Evolutionary conservation across 1,140 invertebrate genomes (phyloP).

Genomic region (Prorops nasuta): DNA sequence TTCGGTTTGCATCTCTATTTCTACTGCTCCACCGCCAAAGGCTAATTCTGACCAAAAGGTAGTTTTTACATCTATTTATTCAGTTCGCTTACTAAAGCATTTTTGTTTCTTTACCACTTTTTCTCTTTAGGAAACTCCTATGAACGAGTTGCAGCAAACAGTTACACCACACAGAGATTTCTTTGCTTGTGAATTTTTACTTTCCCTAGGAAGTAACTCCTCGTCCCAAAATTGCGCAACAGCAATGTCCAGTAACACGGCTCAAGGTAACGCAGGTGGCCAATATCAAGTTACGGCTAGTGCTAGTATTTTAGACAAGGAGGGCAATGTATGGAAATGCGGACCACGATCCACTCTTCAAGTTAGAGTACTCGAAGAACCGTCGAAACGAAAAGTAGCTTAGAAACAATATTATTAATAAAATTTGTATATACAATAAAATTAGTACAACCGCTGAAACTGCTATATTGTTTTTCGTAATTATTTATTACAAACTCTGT

Average conservation of each 20-base stretch:
- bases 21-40: constrained; percentile 62
- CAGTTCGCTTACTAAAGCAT: neutral
- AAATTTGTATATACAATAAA: constrained; percentile 3
- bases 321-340: constrained; percentile 73
- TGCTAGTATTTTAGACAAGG: constrained; percentile 71
- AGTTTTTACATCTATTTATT: constrained; percentile 6
- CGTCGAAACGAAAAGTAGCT: constrained; percentile 42
- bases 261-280: constrained; percentile 42
- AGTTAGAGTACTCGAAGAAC: constrained; percentile 72
- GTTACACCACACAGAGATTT: constrained; percentile 78
- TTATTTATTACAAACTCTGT: neutral
- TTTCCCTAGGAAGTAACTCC: constrained; percentile 53
- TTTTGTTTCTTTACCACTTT: too few species aligned
- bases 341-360: constrained; percentile 67
- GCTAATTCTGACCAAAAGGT: constrained; percentile 57
- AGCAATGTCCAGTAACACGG: constrained; percentile 3
- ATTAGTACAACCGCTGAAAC: neutral
- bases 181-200: constrained; percentile 75
- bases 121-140: constrained; percentile 44
- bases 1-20: constrained; percentile 70
- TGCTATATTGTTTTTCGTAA: too few species aligned
- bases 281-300: constrained; percentile 67
- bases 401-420: constrained; percentile 13
- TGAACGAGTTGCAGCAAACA: constrained; percentile 63
- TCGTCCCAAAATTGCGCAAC: constrained; percentile 1